Percentiles rank a stretch among this genome's conserved stretches.
These are phyloP conservation scores for Disparrhopalites patrizii DNA, from an alignment of 2,888 invertebrate genomes.

Conservation along the genomic window DNA sequence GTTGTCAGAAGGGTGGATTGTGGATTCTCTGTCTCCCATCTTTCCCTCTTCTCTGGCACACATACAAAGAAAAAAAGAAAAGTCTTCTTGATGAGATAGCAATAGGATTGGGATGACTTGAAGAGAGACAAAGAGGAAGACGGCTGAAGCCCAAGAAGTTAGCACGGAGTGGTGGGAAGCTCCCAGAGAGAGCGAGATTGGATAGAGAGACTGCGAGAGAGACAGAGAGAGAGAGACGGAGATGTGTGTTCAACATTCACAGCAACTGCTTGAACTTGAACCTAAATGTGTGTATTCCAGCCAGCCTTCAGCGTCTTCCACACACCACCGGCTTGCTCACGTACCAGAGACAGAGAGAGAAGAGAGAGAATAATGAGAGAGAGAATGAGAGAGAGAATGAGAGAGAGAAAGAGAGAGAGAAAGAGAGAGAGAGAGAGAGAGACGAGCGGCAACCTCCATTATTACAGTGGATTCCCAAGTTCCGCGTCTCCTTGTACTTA, in stretches of 20 bases:
- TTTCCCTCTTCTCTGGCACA: too few species aligned
- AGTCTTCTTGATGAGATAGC: slow-evolving; percentile 20
- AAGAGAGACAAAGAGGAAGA: not conserved
- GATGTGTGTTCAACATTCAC: not conserved
- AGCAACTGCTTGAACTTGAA: too few species aligned
- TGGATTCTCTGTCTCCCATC: too few species aligned
- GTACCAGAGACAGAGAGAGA: not conserved
- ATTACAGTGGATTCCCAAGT: not conserved
- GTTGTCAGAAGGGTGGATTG: too few species aligned
- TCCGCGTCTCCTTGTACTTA: not conserved
- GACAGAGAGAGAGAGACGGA: not conserved
- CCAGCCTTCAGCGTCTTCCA: too few species aligned
- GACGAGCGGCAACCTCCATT: not conserved
- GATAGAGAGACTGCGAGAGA: not conserved
- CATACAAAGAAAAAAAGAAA: not conserved
- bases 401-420: not conserved
- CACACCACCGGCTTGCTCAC: too few species aligned
- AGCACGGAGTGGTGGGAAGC: not conserved
- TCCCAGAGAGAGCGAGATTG: not conserved
- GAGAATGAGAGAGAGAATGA: not conserved
- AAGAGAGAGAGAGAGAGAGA: not conserved
- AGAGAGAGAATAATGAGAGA: not conserved
- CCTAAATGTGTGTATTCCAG: too few species aligned
- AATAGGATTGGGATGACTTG: slow-evolving; percentile 21
- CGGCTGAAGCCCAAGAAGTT: not conserved